Evolutionary conservation across 2,797 vertebrate genomes (phyloP).

Genomic region (Pteropus rufus): DNA sequence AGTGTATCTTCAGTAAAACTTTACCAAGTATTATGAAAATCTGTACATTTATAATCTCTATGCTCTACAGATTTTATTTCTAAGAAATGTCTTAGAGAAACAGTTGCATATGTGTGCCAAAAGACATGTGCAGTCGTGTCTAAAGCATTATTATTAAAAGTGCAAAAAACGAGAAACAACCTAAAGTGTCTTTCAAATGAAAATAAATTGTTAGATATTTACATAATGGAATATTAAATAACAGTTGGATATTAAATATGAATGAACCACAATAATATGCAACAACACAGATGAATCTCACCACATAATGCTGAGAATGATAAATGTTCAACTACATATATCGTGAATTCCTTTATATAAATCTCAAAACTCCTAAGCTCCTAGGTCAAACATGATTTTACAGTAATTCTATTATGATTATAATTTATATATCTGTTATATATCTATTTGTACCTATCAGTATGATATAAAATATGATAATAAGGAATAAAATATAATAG

Average conservation of each 20-base stretch:
- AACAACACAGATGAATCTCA: neutral
- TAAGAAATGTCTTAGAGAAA: neutral
- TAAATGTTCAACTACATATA: neutral
- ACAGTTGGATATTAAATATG: neutral
- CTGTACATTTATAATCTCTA: neutral
- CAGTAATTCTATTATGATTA: neutral
- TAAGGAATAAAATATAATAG: neutral
- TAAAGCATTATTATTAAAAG: neutral
- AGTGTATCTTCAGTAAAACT: neutral
- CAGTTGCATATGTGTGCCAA: neutral
- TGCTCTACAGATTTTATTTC: neutral
- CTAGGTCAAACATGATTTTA: neutral
- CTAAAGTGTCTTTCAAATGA: neutral
- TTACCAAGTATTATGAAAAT: neutral
- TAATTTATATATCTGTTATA: neutral
- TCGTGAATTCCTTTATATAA: slow-evolving; percentile 2
- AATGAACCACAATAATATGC: neutral
- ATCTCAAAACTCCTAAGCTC: neutral
- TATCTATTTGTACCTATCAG: neutral
- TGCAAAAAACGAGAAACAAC: neutral
- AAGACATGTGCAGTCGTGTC: neutral
- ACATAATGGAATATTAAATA: neutral
- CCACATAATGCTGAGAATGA: neutral
- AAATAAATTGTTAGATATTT: neutral
- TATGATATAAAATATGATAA: neutral